These are phyloP conservation scores for Sesamia nonagrioides DNA, from an alignment of 1,140 invertebrate species.

Conservation along the genomic window DNA sequence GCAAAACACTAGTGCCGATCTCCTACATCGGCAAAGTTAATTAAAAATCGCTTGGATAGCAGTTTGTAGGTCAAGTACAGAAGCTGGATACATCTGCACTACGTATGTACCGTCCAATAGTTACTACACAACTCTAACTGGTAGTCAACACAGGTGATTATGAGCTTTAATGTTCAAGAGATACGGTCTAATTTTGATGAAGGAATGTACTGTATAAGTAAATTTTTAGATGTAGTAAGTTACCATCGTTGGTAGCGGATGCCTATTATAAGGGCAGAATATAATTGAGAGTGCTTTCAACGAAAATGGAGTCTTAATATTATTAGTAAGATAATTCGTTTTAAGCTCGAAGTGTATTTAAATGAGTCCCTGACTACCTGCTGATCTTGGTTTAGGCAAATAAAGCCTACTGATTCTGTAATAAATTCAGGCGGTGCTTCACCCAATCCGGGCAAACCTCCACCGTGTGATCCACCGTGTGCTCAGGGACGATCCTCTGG, in stretches of 20 bases:
- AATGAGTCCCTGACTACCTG: too few relatives aligned
- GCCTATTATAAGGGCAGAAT: slow-evolving; percentile 39
- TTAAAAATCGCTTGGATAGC: slow-evolving; percentile 42
- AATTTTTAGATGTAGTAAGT: slow-evolving; percentile 43
- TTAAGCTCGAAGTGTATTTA: slow-evolving; percentile 23
- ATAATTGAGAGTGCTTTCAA: slow-evolving; percentile 49
- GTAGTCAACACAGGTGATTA: neutral
- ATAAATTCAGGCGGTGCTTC: too few relatives aligned
- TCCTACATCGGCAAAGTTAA: slow-evolving; percentile 21
- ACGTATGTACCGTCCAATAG: neutral
- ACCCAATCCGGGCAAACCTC: too few relatives aligned
- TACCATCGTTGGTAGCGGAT: slow-evolving; percentile 31
- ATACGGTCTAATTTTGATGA: neutral
- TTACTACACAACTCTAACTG: slow-evolving; percentile 1
- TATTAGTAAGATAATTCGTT: slow-evolving; percentile 43
- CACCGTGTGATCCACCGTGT: too few relatives aligned
- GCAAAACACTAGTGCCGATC: neutral
- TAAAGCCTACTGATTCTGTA: too few relatives aligned
- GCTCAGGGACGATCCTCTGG: too few relatives aligned
- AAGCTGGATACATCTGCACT: neutral
- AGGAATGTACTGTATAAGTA: slow-evolving; percentile 5
- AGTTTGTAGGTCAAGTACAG: slow-evolving; percentile 45
- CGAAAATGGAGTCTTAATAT: slow-evolving; percentile 45
- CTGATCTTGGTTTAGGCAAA: slow-evolving; percentile 4
- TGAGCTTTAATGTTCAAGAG: neutral